phyloP scores from a whole-genome alignment of 2,113 vertebrate genomes.

The Campylorhamphus procurvoides region DNA sequence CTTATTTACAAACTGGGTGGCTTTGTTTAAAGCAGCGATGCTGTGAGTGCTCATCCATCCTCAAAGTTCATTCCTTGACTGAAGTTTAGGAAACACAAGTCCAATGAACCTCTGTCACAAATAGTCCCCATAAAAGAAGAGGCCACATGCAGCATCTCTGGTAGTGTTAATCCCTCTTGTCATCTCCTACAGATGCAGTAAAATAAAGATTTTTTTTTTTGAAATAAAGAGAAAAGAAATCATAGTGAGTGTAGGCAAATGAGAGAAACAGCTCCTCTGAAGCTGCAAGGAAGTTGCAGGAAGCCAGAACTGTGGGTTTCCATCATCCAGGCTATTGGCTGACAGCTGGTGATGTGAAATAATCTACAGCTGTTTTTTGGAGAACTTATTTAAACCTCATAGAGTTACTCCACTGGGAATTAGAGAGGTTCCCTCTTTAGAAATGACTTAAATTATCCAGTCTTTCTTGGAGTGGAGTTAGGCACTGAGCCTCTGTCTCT shows the following conservation, averaged over 20 bases:
- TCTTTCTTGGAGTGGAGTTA: neutral
- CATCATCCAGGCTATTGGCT: neutral
- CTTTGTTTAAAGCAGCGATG: constrained; percentile 59
- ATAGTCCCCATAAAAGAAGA: neutral
- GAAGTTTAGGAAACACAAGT: constrained; percentile 26
- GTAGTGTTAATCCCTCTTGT: neutral
- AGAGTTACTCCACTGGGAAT: neutral
- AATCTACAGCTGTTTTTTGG: neutral
- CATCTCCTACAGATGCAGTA: neutral
- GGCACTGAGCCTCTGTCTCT: neutral
- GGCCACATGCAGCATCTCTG: neutral
- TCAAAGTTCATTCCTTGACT: constrained; percentile 1
- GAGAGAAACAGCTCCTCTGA: neutral
- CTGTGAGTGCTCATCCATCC: constrained; percentile 53
- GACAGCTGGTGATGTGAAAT: neutral
- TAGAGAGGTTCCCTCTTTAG: neutral
- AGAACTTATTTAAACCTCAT: neutral
- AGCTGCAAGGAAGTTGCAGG: neutral
- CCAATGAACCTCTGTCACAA: constrained; percentile 15
- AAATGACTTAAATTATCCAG: neutral
- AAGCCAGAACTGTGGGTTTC: neutral
- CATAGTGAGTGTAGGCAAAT: neutral
- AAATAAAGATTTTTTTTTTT: neutral
- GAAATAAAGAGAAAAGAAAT: neutral
- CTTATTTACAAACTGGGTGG: constrained; percentile 52